phyloP scores from a whole-genome alignment of 1,140 invertebrate species.

The Nebria ingens region DNA sequence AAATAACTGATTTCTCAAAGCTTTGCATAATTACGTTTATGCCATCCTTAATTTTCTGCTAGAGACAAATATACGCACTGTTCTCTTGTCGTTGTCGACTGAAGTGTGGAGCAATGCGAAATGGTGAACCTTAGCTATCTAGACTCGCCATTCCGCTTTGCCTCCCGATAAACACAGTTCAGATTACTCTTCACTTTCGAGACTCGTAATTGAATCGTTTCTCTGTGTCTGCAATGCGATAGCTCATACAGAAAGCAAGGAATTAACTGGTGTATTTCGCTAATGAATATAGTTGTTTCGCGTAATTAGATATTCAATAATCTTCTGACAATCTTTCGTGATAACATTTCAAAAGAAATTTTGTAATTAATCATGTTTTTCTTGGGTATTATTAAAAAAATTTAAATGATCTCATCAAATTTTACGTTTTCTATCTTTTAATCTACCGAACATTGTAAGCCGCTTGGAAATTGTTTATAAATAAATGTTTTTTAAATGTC shows the following conservation, averaged over 20 bases:
- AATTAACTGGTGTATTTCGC: neutral
- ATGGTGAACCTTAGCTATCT: no score
- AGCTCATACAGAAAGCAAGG: no score
- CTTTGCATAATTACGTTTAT: neutral
- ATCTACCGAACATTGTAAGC: no score
- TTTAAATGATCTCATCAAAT: no score
- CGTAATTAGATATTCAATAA: slow-evolving; percentile 1
- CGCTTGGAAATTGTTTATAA: no score
- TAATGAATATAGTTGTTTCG: slow-evolving; percentile 3
- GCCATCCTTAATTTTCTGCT: neutral
- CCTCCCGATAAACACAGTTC: slow-evolving; percentile 1
- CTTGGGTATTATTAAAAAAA: no score
- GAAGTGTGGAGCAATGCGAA: neutral
- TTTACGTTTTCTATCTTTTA: no score
- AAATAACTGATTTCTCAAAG: neutral
- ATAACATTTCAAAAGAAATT: no score
- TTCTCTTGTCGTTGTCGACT: neutral
- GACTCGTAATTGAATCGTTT: slow-evolving; percentile 4
- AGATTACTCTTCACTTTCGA: slow-evolving; percentile 7
- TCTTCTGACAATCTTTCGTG: no score
- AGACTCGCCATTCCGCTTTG: neutral
- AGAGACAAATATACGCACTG: neutral
- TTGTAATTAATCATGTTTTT: no score
- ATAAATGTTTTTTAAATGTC: no score
- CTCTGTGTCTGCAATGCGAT: no score